A percentile compares a stretch with the other conserved stretches of the same genome.
Conservation (phyloP, 2,797 vertebrate species). For the Gambusia yucatana region DNA sequence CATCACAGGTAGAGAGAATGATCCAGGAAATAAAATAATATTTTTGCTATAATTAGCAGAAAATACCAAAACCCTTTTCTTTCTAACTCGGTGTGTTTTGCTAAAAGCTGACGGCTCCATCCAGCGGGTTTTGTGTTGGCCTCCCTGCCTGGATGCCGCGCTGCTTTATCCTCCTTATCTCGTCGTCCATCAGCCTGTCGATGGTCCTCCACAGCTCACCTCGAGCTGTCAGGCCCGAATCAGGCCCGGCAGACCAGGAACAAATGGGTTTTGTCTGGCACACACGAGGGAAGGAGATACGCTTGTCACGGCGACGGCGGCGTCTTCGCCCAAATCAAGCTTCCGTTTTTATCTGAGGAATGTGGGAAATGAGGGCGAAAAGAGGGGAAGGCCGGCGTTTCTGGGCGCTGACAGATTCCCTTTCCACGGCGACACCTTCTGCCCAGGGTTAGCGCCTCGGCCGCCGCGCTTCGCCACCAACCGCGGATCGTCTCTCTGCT, state of each 20-base stretch:
- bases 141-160: neutral
- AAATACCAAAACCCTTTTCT: too few species aligned
- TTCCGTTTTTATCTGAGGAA: conserved; percentile 77
- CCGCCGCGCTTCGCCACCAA: conserved; percentile 21
- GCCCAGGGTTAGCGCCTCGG: conserved; percentile 63
- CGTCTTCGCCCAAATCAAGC: conserved; percentile 53
- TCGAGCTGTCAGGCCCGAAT: conserved; percentile 65
- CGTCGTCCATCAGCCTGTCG: conserved; percentile 40
- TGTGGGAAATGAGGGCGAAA: conserved; percentile 65
- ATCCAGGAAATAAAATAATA: too few species aligned
- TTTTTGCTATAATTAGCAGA: too few species aligned
- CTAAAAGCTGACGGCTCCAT: neutral
- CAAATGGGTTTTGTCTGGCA: conserved; percentile 78
- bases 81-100: neutral
- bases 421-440: conserved; percentile 77
- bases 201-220: conserved; percentile 48
- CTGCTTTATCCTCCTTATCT: neutral
- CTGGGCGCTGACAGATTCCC: conserved; percentile 70
- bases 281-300: conserved; percentile 76
- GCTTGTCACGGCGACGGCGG: conserved; percentile 68
- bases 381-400: conserved; percentile 38
- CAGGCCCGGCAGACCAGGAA: conserved; percentile 69
- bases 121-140: neutral
- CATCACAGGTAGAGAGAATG: too few species aligned
- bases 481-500: conserved; percentile 8